Percentiles rank a stretch among this genome's conserved stretches.
Conservation (phyloP, 1,140 invertebrate genomes). For the Bombus terrestris region DNA sequence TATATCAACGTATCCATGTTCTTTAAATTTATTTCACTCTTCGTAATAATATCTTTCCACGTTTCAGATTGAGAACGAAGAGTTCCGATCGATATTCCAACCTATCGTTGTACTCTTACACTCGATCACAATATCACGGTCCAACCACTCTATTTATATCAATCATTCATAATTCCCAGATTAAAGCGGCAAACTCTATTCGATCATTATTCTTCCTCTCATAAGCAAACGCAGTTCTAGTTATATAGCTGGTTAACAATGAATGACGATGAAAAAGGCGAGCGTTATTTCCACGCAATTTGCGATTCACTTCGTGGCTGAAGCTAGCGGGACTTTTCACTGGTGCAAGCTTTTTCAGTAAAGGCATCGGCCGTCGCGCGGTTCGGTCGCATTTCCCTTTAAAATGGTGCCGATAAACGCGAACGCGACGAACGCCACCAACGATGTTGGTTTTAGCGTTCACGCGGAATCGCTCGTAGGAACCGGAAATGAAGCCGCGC, state of each 20-base stretch:
- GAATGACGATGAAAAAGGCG: neutral
- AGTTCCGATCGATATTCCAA: too few species aligned
- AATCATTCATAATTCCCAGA: too few species aligned
- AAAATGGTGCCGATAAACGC: conserved; percentile 57
- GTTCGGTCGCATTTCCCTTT: conserved; percentile 57
- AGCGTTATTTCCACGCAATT: conserved; percentile 13
- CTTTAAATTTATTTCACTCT: too few species aligned
- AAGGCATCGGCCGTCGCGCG: neutral
- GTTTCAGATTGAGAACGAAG: too few species aligned
- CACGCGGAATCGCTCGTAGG: conserved; percentile 50
- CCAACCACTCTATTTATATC: too few species aligned
- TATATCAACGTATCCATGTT: too few species aligned
- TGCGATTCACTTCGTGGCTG: conserved; percentile 15
- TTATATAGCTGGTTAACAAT: neutral
- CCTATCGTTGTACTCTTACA: too few species aligned
- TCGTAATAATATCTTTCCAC: too few species aligned
- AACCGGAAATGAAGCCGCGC: conserved; percentile 58
- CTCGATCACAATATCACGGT: too few species aligned
- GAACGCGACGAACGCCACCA: conserved; percentile 25
- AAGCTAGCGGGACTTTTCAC: conserved; percentile 6
- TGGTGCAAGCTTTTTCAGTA: conserved; percentile 11
- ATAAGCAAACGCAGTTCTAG: neutral
- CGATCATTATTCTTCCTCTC: neutral
- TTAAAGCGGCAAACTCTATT: neutral
- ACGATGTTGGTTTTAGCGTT: conserved; percentile 57